Percentiles rank a stretch among this genome's conserved stretches.
Conservation (phyloP, 2,888 invertebrate species). For the Amphimallon solstitiale region DNA sequence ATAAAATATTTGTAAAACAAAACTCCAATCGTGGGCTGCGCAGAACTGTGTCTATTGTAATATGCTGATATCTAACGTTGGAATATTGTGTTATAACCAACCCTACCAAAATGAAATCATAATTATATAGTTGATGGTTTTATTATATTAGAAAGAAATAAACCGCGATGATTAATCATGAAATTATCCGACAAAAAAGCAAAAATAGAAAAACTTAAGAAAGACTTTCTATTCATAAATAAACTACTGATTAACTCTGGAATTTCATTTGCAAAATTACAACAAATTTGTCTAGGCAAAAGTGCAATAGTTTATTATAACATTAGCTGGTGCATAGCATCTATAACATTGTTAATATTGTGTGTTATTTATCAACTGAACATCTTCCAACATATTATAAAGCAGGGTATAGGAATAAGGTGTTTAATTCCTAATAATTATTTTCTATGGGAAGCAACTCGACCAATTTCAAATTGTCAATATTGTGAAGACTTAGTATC, state of each 20-base stretch:
- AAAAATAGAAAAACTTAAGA: constrained; percentile 45
- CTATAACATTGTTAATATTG: constrained; percentile 38
- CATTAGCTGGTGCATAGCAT: constrained; percentile 25
- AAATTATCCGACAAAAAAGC: constrained; percentile 4
- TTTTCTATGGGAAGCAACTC: constrained; percentile 86
- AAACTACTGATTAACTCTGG: constrained; percentile 50
- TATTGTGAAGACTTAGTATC: constrained; percentile 77
- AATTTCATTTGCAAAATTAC: constrained; percentile 48
- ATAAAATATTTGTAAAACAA: too few relatives aligned
- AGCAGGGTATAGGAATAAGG: constrained; percentile 68
- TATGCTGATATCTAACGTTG: too few relatives aligned
- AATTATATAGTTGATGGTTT: too few relatives aligned
- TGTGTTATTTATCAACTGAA: constrained; percentile 43
- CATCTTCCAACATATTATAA: constrained; percentile 45
- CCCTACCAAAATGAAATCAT: too few relatives aligned
- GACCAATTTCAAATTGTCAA: constrained; percentile 83
- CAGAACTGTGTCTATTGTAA: too few relatives aligned
- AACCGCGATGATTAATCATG: constrained; percentile 14
- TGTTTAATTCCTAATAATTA: constrained; percentile 87
- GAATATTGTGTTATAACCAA: too few relatives aligned
- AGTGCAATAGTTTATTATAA: background rate
- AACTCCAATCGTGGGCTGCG: too few relatives aligned
- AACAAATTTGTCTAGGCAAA: constrained; percentile 42
- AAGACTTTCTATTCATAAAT: constrained; percentile 51
- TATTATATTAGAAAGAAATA: too few relatives aligned